Base-by-base conservation (phyloP, 2,797 vertebrate genomes). In the Acomys russatus region DNA sequence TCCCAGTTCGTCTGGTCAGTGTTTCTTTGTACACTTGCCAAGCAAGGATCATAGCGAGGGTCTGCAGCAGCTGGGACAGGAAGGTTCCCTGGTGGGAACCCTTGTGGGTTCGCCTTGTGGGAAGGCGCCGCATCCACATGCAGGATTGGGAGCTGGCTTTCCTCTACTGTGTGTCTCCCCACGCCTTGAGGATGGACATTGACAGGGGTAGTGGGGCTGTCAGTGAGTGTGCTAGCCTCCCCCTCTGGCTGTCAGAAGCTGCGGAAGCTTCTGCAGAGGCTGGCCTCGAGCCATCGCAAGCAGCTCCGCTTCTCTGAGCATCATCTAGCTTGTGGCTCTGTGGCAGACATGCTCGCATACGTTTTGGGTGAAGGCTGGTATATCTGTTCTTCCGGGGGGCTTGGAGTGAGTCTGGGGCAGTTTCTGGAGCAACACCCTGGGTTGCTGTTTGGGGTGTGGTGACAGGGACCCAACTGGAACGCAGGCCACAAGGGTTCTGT, bases 241-340 rank as follows among this genome's bases (percentile, higher is more conserved):
- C 76, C 54, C 49, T 38, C 93, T 85, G 54, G 68, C 92, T 86
- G 82, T 59, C 35, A 15, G 79, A 78, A 82, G 68, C 66, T 68
- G 68, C 22, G 33, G 87, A 79, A 92, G 74, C 68, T 71, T 91
- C 91, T 92, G 91, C 89, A 95, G 85, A 83, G 82, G 33, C 38
- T 95, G 96, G 92, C 95, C 59, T 35, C 20, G 64, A 49, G 88
- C 97, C 96, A 66, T 64, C 18, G 33, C 35, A 74, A 92, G 63
- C 22, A 56, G 78, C 76, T 95, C 79, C 92, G 56, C 83, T 92
- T 56, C 85, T 94, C 85, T 94, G 49, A 92, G 78, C 90, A 54
- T 88, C 11, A 1, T 82, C 91, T 82, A 18, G 78, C 88, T 64
- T 76, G 90, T 20, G 0, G 51, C 68, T 96, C 56, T 38, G 38